These are phyloP conservation scores for Fragum fragum DNA, from an alignment of 2,888 invertebrate genomes.

Conservation along the genomic window DNA sequence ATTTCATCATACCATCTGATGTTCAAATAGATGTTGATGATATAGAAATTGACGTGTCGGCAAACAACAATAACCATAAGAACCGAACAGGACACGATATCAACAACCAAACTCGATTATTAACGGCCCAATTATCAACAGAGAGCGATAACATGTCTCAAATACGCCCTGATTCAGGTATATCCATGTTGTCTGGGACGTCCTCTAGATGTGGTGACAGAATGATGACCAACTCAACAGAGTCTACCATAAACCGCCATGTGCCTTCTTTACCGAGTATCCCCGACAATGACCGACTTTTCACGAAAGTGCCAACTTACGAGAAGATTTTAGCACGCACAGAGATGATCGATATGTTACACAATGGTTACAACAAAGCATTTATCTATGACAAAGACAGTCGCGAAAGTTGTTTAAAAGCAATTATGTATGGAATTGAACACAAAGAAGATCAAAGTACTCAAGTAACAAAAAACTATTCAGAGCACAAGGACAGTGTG, in stretches of 20 bases:
- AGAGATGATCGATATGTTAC: not conserved
- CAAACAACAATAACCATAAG: not conserved
- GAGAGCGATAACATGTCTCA: not conserved
- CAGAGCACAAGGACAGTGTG: not conserved
- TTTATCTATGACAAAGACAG: not conserved
- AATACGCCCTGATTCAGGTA: not conserved
- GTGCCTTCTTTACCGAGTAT: not conserved
- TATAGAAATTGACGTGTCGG: not conserved
- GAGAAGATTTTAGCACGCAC: not conserved
- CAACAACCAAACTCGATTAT: not conserved
- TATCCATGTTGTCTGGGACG: not conserved
- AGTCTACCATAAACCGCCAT: not conserved
- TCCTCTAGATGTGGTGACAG: not conserved
- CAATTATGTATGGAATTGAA: not conserved
- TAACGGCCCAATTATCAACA: not conserved
- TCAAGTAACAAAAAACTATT: not conserved
- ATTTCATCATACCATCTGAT: not conserved
- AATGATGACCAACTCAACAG: not conserved
- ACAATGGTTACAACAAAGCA: conserved; percentile 15
- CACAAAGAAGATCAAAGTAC: not conserved
- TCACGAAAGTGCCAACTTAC: not conserved
- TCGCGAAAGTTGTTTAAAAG: not conserved
- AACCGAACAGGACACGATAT: not conserved
- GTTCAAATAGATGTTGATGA: not conserved
- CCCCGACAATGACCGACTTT: not conserved